A percentile compares a stretch with the other conserved stretches of the same genome.
Conservation (phyloP, 2,113 vertebrate genomes). For the Passer montanus region DNA sequence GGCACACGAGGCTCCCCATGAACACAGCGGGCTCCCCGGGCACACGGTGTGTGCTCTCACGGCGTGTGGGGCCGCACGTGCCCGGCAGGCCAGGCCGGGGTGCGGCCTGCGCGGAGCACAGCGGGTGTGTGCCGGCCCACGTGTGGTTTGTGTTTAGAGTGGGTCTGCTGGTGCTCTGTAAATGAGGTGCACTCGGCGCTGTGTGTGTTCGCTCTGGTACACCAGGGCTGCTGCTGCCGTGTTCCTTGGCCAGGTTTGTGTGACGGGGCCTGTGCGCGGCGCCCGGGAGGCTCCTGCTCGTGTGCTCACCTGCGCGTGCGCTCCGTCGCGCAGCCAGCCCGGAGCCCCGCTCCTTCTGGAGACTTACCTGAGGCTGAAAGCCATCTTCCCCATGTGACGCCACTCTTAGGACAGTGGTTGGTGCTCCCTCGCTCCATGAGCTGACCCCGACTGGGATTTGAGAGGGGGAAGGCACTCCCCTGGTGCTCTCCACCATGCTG, state of each 20-base stretch:
- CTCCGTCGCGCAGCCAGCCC: rapidly evolving
- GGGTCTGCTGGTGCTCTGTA: not conserved
- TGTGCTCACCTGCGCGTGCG: rapidly evolving
- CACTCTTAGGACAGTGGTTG: not conserved
- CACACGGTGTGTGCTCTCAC: not conserved
- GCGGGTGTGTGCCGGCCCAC: not conserved
- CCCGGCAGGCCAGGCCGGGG: not conserved
- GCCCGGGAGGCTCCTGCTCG: rapidly evolving
- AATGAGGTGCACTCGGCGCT: not conserved
- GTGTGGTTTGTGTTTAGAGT: conserved; percentile 35
- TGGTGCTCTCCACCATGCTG: rapidly evolving
- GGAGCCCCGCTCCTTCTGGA: not conserved
- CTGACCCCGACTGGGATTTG: not conserved
- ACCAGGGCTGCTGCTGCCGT: rapidly evolving
- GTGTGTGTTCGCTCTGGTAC: not conserved
- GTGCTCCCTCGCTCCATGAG: not conserved
- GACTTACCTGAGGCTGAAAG: not conserved
- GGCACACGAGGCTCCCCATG: too few species aligned
- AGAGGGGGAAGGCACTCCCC: rapidly evolving
- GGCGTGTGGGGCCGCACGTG: rapidly evolving
- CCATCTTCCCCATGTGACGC: not conserved
- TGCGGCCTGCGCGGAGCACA: rapidly evolving
- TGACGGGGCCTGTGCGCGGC: rapidly evolving
- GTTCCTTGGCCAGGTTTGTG: not conserved
- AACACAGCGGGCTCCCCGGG: too few species aligned